phyloP scores from a whole-genome alignment of 2,797 vertebrate genomes.

The Enteromius viviparus region DNA sequence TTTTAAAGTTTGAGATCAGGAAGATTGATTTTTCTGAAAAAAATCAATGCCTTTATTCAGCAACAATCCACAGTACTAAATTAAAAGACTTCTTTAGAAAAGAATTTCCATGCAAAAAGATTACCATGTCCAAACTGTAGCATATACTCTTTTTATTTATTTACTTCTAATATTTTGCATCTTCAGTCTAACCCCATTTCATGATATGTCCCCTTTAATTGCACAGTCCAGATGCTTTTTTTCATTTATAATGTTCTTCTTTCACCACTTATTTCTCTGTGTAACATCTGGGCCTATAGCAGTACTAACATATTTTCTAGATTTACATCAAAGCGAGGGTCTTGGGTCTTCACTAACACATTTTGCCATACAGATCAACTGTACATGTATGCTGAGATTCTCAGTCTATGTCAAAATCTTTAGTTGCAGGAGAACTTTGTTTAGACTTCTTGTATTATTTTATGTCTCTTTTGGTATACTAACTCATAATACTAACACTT shows the following conservation, averaged over 20 bases:
- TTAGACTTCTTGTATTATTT: conserved; percentile 9
- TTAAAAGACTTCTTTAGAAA: no score
- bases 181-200: not conserved
- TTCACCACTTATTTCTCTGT: conserved; percentile 39
- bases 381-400: not conserved
- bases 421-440: conserved; percentile 21
- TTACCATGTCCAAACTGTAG: no score
- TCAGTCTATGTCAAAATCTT: conserved; percentile 17
- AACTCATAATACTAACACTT: conserved; percentile 11
- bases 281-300: conserved; percentile 47
- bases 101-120: no score
- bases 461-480: conserved; percentile 18
- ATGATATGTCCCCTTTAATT: conserved; percentile 29
- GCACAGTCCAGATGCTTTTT: conserved; percentile 7
- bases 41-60: not conserved
- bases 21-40: not conserved
- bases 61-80: not conserved
- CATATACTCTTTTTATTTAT: not conserved
- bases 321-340: not conserved
- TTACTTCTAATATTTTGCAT: not conserved
- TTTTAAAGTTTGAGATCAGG: not conserved
- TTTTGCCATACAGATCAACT: conserved; percentile 14
- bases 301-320: conserved; percentile 47
- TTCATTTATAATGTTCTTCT: not conserved
- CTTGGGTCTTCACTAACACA: conserved; percentile 4